Percentiles rank a stretch among this genome's conserved stretches.
Evolutionary conservation across 2,888 invertebrate species (phyloP).

Genomic region (Busseola fusca): DNA sequence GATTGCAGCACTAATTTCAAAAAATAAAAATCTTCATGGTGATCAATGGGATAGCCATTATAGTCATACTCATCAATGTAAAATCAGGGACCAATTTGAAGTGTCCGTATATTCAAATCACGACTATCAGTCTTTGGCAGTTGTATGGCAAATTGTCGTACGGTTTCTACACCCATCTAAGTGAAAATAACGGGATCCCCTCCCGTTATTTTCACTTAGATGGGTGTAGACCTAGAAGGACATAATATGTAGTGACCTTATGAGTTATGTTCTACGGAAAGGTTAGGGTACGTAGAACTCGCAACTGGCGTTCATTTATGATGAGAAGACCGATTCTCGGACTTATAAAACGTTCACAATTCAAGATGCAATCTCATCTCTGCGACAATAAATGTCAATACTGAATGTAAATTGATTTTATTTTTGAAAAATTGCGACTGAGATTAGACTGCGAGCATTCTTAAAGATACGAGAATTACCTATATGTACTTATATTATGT

Average conservation of each 20-base stretch:
- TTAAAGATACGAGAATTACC: not conserved
- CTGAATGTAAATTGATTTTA: not conserved
- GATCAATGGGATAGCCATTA: not conserved
- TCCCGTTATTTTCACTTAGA: too few species aligned
- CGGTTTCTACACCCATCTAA: not conserved
- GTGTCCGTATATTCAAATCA: not conserved
- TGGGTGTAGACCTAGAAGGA: too few species aligned
- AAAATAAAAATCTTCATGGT: not conserved
- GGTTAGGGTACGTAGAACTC: not conserved
- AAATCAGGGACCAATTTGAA: not conserved
- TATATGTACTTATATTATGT: too few species aligned
- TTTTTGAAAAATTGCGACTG: not conserved
- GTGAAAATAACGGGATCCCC: too few species aligned
- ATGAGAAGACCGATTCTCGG: not conserved
- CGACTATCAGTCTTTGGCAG: not conserved
- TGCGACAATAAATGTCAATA: not conserved
- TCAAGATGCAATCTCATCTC: not conserved
- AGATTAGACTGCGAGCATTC: not conserved
- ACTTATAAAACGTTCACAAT: not conserved
- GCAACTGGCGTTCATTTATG: not conserved
- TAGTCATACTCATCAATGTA: not conserved
- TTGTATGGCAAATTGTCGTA: not conserved
- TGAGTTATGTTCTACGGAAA: not conserved
- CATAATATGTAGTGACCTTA: too few species aligned
- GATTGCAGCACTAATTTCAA: not conserved